A percentile compares a stretch with the other conserved stretches of the same genome.
Conservation (phyloP, 2,888 invertebrate species). For the Clepsis dumicolana region DNA sequence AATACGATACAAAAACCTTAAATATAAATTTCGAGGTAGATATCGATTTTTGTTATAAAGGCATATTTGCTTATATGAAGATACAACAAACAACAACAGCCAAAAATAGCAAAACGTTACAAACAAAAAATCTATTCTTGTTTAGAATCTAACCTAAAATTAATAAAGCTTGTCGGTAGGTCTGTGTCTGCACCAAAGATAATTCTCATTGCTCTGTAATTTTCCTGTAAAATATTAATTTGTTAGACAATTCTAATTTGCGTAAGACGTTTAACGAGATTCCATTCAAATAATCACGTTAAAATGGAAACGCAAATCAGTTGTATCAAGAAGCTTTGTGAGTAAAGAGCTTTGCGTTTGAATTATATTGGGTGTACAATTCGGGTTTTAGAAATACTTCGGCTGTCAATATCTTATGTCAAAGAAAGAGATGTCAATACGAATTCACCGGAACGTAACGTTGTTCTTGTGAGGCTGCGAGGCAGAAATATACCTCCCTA, state of each 20-base stretch:
- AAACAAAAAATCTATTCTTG: neutral
- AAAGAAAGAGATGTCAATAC: too few relatives aligned
- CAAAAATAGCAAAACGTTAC: neutral
- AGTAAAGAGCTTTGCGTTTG: conserved; percentile 3
- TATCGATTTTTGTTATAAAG: neutral
- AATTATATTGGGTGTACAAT: too few relatives aligned
- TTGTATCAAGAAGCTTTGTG: neutral
- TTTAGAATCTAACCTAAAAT: too few relatives aligned
- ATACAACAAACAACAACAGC: neutral
- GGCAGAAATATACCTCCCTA: conserved; percentile 3
- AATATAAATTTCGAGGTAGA: too few relatives aligned
- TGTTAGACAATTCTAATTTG: neutral
- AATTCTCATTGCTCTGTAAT: conserved; percentile 3
- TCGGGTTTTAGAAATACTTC: too few relatives aligned
- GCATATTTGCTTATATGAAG: too few relatives aligned
- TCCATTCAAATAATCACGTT: conserved; percentile 5
- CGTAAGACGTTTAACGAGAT: conserved; percentile 1
- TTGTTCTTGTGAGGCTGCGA: neutral
- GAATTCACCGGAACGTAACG: too few relatives aligned
- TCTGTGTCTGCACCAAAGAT: too few relatives aligned
- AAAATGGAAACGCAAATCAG: conserved; percentile 2
- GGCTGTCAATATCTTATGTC: too few relatives aligned
- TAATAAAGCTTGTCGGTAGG: neutral
- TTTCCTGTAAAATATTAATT: conserved; percentile 8
- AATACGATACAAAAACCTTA: neutral